A percentile compares a stretch with the other conserved stretches of the same genome.
Evolutionary conservation across 1,140 invertebrate species (phyloP).

Genomic region (Papilio dardanus): DNA sequence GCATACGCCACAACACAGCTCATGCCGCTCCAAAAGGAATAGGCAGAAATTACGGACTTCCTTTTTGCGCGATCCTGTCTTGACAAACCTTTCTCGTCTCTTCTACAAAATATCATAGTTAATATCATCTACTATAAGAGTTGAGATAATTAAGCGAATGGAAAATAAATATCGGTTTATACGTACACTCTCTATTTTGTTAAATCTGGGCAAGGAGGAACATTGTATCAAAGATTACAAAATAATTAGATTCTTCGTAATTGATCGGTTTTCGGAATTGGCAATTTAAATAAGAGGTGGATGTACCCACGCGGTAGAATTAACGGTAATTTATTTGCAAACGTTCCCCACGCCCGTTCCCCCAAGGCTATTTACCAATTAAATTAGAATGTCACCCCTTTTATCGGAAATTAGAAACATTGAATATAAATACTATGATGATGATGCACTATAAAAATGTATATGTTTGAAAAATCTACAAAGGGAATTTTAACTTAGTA

Average conservation of each 20-base stretch:
- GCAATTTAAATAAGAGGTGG: background rate
- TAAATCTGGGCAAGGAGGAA: no score
- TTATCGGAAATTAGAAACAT: constrained; percentile 1
- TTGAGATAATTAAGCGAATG: no score
- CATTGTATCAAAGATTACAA: background rate
- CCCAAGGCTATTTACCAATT: background rate
- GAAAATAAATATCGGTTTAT: no score
- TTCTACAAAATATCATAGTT: no score
- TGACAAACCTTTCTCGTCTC: no score
- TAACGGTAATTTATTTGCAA: background rate
- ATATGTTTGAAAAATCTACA: background rate
- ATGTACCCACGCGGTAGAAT: background rate
- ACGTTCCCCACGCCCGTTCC: background rate
- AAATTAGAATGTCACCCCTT: background rate
- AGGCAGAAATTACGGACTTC: no score
- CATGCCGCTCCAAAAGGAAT: no score
- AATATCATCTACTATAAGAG: no score
- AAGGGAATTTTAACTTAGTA: background rate
- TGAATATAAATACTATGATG: background rate
- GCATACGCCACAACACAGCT: no score
- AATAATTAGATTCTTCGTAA: background rate
- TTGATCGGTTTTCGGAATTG: background rate
- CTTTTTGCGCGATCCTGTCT: no score
- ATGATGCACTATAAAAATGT: no score
- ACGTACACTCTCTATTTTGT: no score